These are phyloP conservation scores for Caenorhabditis sp. DNA, from an alignment of 2,888 invertebrate genomes.

Conservation along the genomic window DNA sequence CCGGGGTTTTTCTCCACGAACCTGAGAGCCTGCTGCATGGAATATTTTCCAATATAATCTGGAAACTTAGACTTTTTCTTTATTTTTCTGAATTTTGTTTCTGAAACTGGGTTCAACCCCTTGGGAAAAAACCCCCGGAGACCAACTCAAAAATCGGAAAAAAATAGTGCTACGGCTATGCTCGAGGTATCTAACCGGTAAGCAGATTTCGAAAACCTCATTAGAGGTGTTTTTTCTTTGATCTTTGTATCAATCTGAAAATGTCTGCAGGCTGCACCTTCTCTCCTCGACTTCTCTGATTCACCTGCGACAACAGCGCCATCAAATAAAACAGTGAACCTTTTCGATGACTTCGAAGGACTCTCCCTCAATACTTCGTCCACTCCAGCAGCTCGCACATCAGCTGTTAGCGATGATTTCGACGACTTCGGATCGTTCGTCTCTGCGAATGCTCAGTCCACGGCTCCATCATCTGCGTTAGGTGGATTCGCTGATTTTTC, in stretches of 20 bases:
- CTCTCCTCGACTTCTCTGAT: slow-evolving; percentile 67
- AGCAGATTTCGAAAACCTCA: too few species aligned
- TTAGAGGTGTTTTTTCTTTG: too few species aligned
- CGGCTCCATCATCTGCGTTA: slow-evolving; percentile 10
- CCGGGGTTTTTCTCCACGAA: too few species aligned
- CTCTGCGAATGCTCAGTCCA: slow-evolving; percentile 65
- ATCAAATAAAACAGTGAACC: slow-evolving; percentile 25
- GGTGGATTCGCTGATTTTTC: slow-evolving; percentile 63
- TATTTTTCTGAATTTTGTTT: neutral
- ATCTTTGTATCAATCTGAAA: too few species aligned
- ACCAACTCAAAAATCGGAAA: too few species aligned
- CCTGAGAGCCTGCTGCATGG: too few species aligned
- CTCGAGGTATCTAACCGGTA: too few species aligned
- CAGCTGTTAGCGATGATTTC: slow-evolving; percentile 66
- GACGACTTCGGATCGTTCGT: slow-evolving; percentile 81
- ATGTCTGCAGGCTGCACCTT: slow-evolving; percentile 23
- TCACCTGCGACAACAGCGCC: slow-evolving; percentile 44
- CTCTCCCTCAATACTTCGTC: slow-evolving; percentile 25
- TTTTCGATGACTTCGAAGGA: slow-evolving; percentile 61
- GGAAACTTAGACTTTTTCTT: too few species aligned
- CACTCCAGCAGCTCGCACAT: slow-evolving; percentile 8
- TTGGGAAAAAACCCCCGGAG: too few species aligned
- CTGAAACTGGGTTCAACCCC: too few species aligned
- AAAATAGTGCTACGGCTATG: too few species aligned
- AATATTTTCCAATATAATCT: too few species aligned